Conservation (phyloP, 2,113 vertebrate species). For the Onychorhynchus coronatus region DNA sequence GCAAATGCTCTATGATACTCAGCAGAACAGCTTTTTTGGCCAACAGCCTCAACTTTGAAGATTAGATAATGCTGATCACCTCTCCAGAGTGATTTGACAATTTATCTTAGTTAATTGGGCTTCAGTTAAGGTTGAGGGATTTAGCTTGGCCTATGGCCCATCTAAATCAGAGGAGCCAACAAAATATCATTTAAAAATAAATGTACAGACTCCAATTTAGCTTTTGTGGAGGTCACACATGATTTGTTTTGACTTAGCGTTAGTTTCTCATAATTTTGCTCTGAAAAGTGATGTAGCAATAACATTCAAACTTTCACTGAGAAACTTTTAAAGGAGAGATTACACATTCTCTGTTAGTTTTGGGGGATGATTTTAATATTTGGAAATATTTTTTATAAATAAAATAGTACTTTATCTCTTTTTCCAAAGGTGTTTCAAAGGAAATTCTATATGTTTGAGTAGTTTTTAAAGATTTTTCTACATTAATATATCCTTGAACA, state of each 20-base stretch:
- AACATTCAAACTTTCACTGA: neutral
- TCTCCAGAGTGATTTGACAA: conserved; percentile 3
- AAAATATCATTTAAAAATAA: neutral
- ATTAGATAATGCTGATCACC: neutral
- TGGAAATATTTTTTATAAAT: neutral
- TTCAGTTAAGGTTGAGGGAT: conserved; percentile 47
- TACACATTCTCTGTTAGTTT: neutral
- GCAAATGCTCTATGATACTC: neutral
- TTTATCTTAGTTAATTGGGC: conserved; percentile 50
- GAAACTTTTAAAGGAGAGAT: neutral
- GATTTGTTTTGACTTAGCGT: conserved; percentile 2
- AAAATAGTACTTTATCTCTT: neutral
- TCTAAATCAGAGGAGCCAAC: neutral
- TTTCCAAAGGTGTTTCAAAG: neutral
- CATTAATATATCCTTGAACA: neutral
- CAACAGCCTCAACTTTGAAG: neutral
- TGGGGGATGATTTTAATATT: neutral
- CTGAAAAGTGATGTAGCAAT: neutral
- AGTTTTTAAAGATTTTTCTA: neutral
- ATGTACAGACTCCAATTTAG: neutral
- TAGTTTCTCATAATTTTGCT: neutral
- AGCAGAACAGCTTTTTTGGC: neutral
- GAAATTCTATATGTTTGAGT: neutral
- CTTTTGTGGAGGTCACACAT: neutral
- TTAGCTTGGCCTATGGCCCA: neutral